Conservation (phyloP, 1,140 invertebrate species). For the Mercenaria mercenaria region DNA sequence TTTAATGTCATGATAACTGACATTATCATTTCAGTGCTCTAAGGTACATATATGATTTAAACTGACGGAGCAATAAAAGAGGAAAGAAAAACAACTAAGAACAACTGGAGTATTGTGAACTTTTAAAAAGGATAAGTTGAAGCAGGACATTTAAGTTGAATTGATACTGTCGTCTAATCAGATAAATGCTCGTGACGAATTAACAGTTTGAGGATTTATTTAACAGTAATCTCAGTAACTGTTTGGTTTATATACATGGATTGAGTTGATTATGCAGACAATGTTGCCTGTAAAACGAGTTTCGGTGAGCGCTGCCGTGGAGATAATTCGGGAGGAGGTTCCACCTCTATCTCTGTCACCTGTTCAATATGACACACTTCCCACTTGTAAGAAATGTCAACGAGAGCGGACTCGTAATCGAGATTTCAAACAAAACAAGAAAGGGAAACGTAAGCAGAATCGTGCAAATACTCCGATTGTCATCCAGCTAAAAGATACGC, state of each 20-base stretch:
- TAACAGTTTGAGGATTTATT: too few relatives aligned
- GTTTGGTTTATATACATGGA: not conserved
- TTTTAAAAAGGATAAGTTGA: too few relatives aligned
- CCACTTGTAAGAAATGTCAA: conserved; percentile 83
- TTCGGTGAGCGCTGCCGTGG: conserved; percentile 78
- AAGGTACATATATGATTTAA: too few relatives aligned
- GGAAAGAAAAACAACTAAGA: too few relatives aligned
- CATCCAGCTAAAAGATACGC: conserved; percentile 82
- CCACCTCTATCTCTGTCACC: conserved; percentile 68
- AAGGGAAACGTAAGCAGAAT: conserved; percentile 75
- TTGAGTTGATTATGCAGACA: not conserved
- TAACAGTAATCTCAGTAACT: too few relatives aligned
- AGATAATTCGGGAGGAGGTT: conserved; percentile 79
- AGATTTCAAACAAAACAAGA: conserved; percentile 67
- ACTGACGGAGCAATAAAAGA: too few relatives aligned
- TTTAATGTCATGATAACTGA: too few relatives aligned
- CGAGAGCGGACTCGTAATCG: conserved; percentile 74
- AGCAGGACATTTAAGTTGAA: too few relatives aligned
- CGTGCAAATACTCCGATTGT: conserved; percentile 83
- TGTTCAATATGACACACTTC: conserved; percentile 73
- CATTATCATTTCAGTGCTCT: too few relatives aligned
- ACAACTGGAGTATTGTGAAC: too few relatives aligned
- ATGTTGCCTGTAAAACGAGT: conserved; percentile 74
- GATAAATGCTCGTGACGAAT: too few relatives aligned
- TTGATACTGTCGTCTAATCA: too few relatives aligned